Evolutionary conservation across 2,797 vertebrate genomes (phyloP).

Genomic region (Malacoraja senta): DNA sequence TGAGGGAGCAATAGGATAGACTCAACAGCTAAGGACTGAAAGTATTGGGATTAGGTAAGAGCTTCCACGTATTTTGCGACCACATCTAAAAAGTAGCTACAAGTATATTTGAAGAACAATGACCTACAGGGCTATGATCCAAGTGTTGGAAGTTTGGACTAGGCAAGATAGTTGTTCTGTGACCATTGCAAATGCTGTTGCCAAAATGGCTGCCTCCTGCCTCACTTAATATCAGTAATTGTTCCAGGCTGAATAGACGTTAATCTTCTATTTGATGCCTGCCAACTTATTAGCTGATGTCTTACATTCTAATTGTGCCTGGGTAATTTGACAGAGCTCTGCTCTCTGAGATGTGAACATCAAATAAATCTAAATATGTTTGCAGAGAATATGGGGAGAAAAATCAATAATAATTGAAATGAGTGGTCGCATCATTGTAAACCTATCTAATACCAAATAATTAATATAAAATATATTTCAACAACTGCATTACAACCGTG

Average conservation of each 20-base stretch:
- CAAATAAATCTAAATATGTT: background rate
- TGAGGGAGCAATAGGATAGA: background rate
- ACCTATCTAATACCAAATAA: constrained; percentile 13
- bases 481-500: background rate
- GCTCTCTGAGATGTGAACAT: background rate
- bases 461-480: background rate
- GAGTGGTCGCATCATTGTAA: background rate
- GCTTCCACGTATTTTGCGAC: background rate
- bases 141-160: too few relatives aligned
- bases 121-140: too few relatives aligned
- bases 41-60: background rate
- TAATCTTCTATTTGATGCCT: background rate
- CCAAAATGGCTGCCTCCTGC: too few relatives aligned
- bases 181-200: too few relatives aligned
- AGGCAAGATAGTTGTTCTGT: too few relatives aligned
- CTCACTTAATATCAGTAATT: background rate
- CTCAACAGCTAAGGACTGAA: background rate
- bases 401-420: constrained; percentile 3
- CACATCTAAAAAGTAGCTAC: too few relatives aligned
- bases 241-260: background rate
- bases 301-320: background rate
- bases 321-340: background rate
- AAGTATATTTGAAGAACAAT: too few relatives aligned
- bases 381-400: background rate
- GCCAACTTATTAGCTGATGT: background rate